Evolutionary conservation across 1,140 invertebrate genomes (phyloP).

Genomic region (Drosophila subobscura): DNA sequence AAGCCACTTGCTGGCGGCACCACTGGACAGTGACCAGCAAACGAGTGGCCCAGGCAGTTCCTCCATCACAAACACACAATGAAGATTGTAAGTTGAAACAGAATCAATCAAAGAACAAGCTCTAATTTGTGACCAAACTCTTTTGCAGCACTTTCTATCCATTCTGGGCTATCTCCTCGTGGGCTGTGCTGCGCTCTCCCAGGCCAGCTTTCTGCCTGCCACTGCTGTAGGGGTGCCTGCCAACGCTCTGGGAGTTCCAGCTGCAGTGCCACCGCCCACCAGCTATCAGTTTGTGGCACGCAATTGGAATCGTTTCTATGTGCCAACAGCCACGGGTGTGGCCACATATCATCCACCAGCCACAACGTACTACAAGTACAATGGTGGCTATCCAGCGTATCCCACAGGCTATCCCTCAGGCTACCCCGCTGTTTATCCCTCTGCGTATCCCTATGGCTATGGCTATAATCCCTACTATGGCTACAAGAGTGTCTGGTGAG

Average conservation of each 20-base stretch:
- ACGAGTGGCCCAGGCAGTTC: slow-evolving; percentile 12
- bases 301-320: slow-evolving; percentile 60
- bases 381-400: slow-evolving; percentile 39
- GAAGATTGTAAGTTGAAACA: slow-evolving; percentile 50
- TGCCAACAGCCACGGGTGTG: slow-evolving; percentile 34
- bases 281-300: slow-evolving; percentile 71
- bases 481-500: slow-evolving; percentile 61
- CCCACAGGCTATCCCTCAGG: slow-evolving; percentile 35
- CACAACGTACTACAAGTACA: slow-evolving; percentile 55
- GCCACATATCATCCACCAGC: slow-evolving; percentile 39
- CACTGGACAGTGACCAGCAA: slow-evolving; percentile 44
- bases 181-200: slow-evolving; percentile 25
- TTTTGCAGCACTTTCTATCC: background rate
- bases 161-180: slow-evolving; percentile 48
- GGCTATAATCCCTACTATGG: slow-evolving; percentile 57
- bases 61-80: slow-evolving; percentile 26
- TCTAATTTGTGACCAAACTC: background rate
- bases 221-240: slow-evolving; percentile 19
- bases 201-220: slow-evolving; percentile 56
- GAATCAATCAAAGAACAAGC: background rate
- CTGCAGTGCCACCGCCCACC: slow-evolving; percentile 45
- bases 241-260: slow-evolving; percentile 5
- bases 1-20: background rate
- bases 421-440: slow-evolving; percentile 29
- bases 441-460: slow-evolving; percentile 52